Evolutionary conservation across 2,113 vertebrate genomes (phyloP).

Genomic region (Argyrosomus japonicus): DNA sequence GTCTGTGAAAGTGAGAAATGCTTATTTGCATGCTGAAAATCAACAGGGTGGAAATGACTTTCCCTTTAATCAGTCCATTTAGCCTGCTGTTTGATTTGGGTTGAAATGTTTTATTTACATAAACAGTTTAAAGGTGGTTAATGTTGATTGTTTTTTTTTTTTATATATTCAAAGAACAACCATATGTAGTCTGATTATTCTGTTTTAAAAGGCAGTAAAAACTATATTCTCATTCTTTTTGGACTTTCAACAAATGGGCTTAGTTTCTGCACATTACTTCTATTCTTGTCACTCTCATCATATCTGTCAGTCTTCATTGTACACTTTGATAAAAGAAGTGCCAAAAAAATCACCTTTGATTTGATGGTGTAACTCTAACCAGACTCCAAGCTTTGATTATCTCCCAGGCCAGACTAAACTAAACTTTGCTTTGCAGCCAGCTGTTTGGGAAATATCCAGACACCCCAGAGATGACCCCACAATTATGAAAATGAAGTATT

Average conservation of each 20-base stretch:
- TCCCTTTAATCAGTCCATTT: not conserved
- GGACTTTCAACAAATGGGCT: not conserved
- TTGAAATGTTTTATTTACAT: slow-evolving; percentile 12
- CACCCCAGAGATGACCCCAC: slow-evolving; percentile 81
- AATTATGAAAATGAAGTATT: slow-evolving; percentile 86
- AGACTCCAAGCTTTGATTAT: slow-evolving; percentile 74
- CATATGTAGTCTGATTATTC: not conserved
- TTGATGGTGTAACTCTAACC: slow-evolving; percentile 61
- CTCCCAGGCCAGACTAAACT: slow-evolving; percentile 70
- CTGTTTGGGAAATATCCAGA: slow-evolving; percentile 80
- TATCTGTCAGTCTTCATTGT: slow-evolving; percentile 49
- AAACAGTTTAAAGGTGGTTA: not conserved
- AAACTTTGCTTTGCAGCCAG: slow-evolving; percentile 74
- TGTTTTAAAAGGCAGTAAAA: not conserved
- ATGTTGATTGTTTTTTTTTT: not conserved
- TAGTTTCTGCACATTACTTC: slow-evolving; percentile 7
- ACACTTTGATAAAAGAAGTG: slow-evolving; percentile 55
- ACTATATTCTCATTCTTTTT: not conserved
- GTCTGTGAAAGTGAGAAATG: not conserved
- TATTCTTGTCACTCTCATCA: slow-evolving; percentile 47
- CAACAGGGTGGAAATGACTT: not conserved
- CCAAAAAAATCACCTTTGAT: slow-evolving; percentile 70
- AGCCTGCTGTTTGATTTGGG: not conserved
- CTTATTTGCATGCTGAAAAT: not conserved
- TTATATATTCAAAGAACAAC: not conserved